These are phyloP conservation scores for Corythornis cristatus DNA, from an alignment of 2,113 vertebrate genomes.

Conservation along the genomic window DNA sequence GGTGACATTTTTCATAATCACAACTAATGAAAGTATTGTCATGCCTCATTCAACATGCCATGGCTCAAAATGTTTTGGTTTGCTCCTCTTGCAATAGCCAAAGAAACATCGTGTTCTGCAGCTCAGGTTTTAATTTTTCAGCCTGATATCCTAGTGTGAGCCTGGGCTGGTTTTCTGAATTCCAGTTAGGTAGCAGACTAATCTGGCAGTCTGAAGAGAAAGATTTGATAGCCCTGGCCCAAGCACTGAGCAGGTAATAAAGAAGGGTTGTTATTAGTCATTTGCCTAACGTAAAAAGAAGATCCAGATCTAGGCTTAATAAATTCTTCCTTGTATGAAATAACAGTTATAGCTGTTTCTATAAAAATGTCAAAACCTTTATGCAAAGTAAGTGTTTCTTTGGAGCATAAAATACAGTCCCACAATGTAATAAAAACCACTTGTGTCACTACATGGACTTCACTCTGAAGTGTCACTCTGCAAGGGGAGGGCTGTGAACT, in stretches of 20 bases:
- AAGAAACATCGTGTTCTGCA: neutral
- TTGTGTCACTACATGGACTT: neutral
- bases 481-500: neutral
- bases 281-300: constrained; percentile 25
- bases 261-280: constrained; percentile 12
- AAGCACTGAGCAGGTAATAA: neutral
- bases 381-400: constrained; percentile 12
- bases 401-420: neutral
- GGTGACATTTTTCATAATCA: neutral
- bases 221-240: neutral
- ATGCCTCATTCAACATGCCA: neutral
- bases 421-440: neutral
- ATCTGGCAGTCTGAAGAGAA: neutral
- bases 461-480: neutral
- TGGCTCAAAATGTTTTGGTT: neutral
- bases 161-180: neutral
- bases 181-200: neutral
- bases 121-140: neutral
- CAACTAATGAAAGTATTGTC: neutral
- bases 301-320: neutral
- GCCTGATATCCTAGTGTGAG: neutral
- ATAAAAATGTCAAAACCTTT: constrained; percentile 42
- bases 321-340: neutral
- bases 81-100: neutral
- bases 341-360: constrained; percentile 12